These are phyloP conservation scores for Nyctibius grandis DNA, from an alignment of 2,797 vertebrate genomes.

Conservation along the genomic window DNA sequence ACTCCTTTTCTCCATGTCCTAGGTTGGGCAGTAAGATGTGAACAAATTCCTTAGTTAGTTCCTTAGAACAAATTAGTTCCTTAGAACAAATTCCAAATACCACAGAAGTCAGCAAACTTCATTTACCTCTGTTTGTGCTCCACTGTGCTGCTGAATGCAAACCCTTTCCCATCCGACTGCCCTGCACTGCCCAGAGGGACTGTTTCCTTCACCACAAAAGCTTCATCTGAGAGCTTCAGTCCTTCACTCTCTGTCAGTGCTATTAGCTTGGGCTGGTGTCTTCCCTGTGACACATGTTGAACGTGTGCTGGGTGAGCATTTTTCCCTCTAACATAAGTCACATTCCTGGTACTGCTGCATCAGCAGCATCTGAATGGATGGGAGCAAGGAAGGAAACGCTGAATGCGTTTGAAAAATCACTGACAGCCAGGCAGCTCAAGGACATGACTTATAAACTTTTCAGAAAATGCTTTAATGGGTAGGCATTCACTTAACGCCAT, in stretches of 20 bases:
- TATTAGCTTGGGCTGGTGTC: background rate
- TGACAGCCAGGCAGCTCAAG: background rate
- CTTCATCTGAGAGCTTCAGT: background rate
- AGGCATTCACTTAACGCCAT: constrained; percentile 7
- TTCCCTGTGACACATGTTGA: background rate
- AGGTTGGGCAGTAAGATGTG: background rate
- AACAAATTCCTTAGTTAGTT: background rate
- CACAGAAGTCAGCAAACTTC: fast-evolving
- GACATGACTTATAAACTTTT: constrained; percentile 10
- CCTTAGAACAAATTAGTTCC: no score
- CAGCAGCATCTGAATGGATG: background rate
- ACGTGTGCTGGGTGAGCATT: background rate
- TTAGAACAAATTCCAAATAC: no score
- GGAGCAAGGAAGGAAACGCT: background rate
- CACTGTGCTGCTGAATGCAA: background rate
- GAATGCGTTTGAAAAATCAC: constrained; percentile 11
- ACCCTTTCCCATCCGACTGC: background rate
- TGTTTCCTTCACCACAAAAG: background rate
- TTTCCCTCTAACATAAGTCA: background rate
- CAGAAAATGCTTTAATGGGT: background rate
- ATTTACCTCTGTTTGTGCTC: background rate
- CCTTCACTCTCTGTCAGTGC: background rate
- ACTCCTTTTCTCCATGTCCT: background rate
- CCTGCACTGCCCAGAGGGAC: background rate
- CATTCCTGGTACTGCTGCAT: background rate